Base-by-base conservation (phyloP, 1,140 invertebrate genomes). In the Drosophila pachea region DNA sequence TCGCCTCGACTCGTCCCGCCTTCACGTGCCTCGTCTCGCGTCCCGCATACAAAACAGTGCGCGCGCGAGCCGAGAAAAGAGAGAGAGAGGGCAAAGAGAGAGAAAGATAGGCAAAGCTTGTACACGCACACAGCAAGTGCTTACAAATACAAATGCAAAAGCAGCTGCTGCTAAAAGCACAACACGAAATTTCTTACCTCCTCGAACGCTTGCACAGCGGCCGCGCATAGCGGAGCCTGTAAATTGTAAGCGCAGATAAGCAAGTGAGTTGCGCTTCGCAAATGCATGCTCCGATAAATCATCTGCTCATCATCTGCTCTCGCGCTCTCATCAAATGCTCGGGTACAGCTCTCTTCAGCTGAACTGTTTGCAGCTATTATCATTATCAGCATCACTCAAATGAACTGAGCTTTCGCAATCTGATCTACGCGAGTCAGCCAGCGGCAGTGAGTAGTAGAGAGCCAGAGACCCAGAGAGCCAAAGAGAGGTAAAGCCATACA, bases 361-460 rank as follows among this genome's bases (percentile, higher is more conserved):
- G 33, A 22, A 32, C 33, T 33, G 32, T 60, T 49, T 62, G 31
- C 36, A 43, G 12, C 47, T 33, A 58, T 54, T 66, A 59, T 70
- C 54, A 66, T 38, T 58, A 66, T 60, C 63, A 70, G 62, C 54
- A 70, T 70, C 54, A 40, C 55, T 70, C 48, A 66, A 66, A 66
- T 66, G 62, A 54, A 59, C 42, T 53, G 48, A 70, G 62, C 68
- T 70, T 70, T 66, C 47, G 48, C 62, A 70, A 66, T 65, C 61
- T 56, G 67, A 69, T 64, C 67, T 64, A 64, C 61, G 45, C 61
- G 45, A 47, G 64, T 47, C 12, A 33, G 16, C 29, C 29, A 32
- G 36, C n/a, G 32, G 53, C 38, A 42, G 35, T 43, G 56, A 58
- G 60, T 56, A n/a, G 9, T 6, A 43, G 16, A 12, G 22, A 43